A percentile compares a stretch with the other conserved stretches of the same genome.
Evolutionary conservation across 2,888 invertebrate genomes (phyloP).

Genomic region (Macrosiphum euphorbiae): DNA sequence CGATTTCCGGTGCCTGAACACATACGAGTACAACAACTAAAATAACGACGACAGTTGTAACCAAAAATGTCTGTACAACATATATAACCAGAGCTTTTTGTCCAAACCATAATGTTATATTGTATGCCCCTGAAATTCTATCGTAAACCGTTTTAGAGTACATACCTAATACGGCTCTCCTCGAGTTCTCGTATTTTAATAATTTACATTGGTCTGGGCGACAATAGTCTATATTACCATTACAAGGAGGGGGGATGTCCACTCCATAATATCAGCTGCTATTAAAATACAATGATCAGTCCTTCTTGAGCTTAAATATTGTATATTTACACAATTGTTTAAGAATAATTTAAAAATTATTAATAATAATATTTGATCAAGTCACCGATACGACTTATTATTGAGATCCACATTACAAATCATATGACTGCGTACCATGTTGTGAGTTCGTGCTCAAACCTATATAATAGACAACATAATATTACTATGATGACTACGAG

Average conservation of each 20-base stretch:
- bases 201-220: background rate
- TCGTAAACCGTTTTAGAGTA: background rate
- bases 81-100: background rate
- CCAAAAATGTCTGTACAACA: background rate
- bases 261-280: background rate
- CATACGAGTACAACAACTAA: background rate
- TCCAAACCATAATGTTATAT: background rate
- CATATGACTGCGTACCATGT: background rate
- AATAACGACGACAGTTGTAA: background rate
- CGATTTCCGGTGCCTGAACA: background rate
- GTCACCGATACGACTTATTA: background rate
- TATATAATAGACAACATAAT: too few relatives aligned
- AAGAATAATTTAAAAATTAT: background rate
- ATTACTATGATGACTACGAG: background rate
- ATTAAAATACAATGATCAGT: background rate
- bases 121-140: background rate
- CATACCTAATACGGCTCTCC: too few relatives aligned
- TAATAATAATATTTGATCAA: background rate
- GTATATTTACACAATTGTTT: background rate
- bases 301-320: background rate
- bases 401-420: background rate
- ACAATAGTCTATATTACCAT: background rate
- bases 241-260: background rate
- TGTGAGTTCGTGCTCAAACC: background rate
- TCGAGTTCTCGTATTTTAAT: background rate